A percentile compares a stretch with the other conserved stretches of the same genome.
Conservation (phyloP, 2,797 vertebrate species). For the Buceros bicornis region DNA sequence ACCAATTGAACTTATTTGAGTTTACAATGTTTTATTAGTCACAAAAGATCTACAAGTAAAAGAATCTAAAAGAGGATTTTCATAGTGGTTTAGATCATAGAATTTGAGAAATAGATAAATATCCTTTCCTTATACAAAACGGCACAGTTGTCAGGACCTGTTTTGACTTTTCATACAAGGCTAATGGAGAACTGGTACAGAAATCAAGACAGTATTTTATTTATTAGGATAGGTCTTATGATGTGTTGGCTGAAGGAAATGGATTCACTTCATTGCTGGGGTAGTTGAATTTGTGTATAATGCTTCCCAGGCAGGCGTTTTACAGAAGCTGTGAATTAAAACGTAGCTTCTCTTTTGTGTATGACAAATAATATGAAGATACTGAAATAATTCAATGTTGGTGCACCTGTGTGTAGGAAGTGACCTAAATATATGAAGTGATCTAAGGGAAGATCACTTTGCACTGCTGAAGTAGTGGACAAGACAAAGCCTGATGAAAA, state of each 20-base stretch:
- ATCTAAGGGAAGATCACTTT: neutral
- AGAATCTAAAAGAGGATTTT: neutral
- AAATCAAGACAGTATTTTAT: neutral
- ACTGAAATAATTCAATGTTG: neutral
- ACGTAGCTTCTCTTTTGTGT: neutral
- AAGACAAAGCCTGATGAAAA: neutral
- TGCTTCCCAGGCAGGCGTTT: neutral
- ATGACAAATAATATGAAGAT: neutral
- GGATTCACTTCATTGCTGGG: neutral
- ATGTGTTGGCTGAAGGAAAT: neutral
- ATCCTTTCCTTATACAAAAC: neutral
- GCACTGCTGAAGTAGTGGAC: neutral
- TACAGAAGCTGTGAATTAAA: neutral
- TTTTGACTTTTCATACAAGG: neutral
- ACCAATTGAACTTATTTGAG: neutral
- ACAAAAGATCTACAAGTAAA: neutral
- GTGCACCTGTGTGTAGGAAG: neutral
- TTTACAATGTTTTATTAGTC: neutral
- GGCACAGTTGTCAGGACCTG: neutral
- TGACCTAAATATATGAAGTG: neutral
- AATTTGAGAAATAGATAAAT: neutral
- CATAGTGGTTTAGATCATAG: neutral
- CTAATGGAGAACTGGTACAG: neutral
- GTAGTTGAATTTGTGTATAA: neutral
- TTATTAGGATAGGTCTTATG: neutral